phyloP scores from a whole-genome alignment of 2,113 vertebrate genomes.

The Ploceus nigricollis region DNA sequence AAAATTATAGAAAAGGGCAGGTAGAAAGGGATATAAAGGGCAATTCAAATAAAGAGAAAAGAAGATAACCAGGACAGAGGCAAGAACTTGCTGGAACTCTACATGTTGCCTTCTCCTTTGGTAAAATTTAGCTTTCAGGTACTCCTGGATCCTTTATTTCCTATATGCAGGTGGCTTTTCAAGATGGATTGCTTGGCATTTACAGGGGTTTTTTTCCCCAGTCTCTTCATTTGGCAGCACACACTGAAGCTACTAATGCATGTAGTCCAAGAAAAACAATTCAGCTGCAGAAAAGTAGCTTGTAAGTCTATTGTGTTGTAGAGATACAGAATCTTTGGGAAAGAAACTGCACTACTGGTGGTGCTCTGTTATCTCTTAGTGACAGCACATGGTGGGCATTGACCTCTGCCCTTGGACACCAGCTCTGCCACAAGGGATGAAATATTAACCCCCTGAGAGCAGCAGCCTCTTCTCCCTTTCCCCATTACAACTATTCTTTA shows the following conservation, averaged over 20 bases:
- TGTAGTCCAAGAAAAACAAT: neutral
- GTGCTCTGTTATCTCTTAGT: neutral
- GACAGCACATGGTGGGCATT: neutral
- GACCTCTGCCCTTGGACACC: neutral
- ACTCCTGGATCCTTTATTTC: neutral
- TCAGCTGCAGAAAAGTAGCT: neutral
- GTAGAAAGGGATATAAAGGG: neutral
- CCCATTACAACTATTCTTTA: neutral
- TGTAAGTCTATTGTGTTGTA: neutral
- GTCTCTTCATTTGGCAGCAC: neutral
- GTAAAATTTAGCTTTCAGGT: neutral
- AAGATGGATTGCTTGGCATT: constrained; percentile 40
- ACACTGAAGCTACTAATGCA: neutral
- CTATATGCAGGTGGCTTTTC: constrained; percentile 45
- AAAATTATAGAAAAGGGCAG: neutral
- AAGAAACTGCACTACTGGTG: neutral
- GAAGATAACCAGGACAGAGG: neutral
- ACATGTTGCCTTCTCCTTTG: neutral
- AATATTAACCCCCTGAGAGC: neutral
- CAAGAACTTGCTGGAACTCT: neutral
- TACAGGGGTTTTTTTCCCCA: neutral
- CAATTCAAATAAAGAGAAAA: neutral
- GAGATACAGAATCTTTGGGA: neutral
- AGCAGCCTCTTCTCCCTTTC: neutral
- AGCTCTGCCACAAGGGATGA: neutral